Conservation (phyloP, 2,888 invertebrate genomes). For the Apamea sordens region DNA sequence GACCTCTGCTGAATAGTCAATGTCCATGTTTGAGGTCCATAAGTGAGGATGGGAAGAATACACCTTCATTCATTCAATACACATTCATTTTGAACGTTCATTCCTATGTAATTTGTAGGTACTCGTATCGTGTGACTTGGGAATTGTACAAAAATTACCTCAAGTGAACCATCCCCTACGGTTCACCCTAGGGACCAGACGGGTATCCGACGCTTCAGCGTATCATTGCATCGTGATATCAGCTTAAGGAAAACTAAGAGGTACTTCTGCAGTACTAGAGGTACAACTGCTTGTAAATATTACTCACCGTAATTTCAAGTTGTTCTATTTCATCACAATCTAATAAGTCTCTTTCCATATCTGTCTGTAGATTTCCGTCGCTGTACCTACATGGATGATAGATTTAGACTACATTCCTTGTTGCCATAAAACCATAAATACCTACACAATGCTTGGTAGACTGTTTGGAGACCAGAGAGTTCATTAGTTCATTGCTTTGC, state of each 20-base stretch:
- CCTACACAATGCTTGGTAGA: slow-evolving; percentile 26
- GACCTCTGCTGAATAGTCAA: background rate
- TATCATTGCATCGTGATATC: background rate
- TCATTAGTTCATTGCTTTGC: background rate
- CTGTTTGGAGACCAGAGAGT: slow-evolving; percentile 32
- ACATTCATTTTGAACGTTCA: background rate
- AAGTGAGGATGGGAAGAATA: background rate
- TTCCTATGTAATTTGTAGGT: background rate
- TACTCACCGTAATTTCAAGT: slow-evolving; percentile 9
- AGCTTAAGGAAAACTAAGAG: background rate
- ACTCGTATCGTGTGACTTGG: background rate
- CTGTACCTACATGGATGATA: slow-evolving; percentile 23
- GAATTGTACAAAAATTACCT: background rate
- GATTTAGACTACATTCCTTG: slow-evolving; percentile 28
- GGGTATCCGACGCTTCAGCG: no score
- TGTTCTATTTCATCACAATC: slow-evolving; percentile 30
- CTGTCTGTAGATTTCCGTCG: slow-evolving; percentile 17
- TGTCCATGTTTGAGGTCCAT: background rate
- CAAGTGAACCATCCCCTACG: background rate
- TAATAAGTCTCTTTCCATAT: slow-evolving; percentile 12
- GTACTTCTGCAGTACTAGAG: no score
- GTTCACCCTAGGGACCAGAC: no score
- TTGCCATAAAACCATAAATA: background rate
- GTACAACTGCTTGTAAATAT: background rate
- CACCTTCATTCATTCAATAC: background rate